A percentile compares a stretch with the other conserved stretches of the same genome.
These are phyloP conservation scores for Subacronicta megacephala DNA, from an alignment of 2,888 invertebrate species.

Conservation along the genomic window DNA sequence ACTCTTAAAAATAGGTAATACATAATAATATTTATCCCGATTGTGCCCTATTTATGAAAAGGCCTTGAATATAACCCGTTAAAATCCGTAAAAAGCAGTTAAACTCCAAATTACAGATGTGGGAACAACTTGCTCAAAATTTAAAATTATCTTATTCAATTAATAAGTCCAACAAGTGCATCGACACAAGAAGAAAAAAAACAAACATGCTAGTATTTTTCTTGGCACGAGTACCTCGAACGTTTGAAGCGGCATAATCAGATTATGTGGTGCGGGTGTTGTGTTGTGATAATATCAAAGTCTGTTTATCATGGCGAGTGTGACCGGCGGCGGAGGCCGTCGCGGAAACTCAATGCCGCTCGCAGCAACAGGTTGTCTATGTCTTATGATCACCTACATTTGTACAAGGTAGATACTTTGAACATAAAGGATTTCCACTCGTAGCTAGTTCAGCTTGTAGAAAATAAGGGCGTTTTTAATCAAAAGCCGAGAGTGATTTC, in stretches of 20 bases:
- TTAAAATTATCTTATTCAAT: no score
- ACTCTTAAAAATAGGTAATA: no score
- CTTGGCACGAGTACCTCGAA: slow-evolving; percentile 22
- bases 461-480: no score
- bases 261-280: slow-evolving; percentile 58
- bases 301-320: slow-evolving; percentile 55
- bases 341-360: slow-evolving; percentile 48
- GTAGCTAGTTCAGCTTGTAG: no score
- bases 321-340: slow-evolving; percentile 43
- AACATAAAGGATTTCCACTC: no score
- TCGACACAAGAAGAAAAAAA: slow-evolving; percentile 8
- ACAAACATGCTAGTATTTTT: slow-evolving; percentile 33
- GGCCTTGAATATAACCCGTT: no score
- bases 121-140: no score
- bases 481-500: no score
- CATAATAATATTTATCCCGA: no score
- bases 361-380: slow-evolving; percentile 52
- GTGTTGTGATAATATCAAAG: slow-evolving; percentile 59
- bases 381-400: slow-evolving; percentile 35
- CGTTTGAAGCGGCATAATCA: slow-evolving; percentile 49
- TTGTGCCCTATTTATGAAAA: no score
- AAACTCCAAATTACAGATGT: no score
- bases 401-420: slow-evolving; percentile 4
- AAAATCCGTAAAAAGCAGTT: no score
- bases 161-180: neutral